Conservation (phyloP, 2,113 vertebrate species). For the Solenodon paradoxus region DNA sequence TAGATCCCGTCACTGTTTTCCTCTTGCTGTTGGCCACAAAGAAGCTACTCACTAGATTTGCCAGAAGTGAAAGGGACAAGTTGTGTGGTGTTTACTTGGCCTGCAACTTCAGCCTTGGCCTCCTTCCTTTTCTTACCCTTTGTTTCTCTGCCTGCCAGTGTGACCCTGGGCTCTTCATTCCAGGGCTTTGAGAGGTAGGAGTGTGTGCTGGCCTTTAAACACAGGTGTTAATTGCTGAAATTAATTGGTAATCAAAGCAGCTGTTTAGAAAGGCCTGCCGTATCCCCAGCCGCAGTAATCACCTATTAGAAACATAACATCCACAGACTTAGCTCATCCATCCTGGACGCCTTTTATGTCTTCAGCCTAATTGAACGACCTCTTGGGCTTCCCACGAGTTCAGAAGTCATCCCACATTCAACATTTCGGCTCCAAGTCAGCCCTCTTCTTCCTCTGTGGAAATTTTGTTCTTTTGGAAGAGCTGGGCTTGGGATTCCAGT, state of each 20-base stretch:
- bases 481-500: not conserved
- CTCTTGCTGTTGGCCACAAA: not conserved
- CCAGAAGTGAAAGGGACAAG: not conserved
- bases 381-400: not conserved
- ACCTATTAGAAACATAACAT: constrained; percentile 37
- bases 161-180: not conserved
- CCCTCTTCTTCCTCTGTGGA: not conserved
- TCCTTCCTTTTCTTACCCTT: not conserved
- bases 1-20: not conserved
- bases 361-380: constrained; percentile 16
- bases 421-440: not conserved
- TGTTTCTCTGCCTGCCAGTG: not conserved
- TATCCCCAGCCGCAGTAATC: constrained; percentile 38
- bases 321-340: not conserved
- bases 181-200: not conserved
- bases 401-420: constrained; percentile 5
- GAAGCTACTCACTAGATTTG: not conserved
- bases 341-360: not conserved
- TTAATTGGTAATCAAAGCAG: constrained; percentile 38
- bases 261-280: constrained; percentile 28
- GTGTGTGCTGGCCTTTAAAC: not conserved
- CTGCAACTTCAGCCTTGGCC: not conserved
- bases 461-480: not conserved
- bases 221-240: constrained; percentile 58
- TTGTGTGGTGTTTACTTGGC: not conserved